Conservation (phyloP, 2,797 vertebrate genomes). For the Channallabes apus region DNA sequence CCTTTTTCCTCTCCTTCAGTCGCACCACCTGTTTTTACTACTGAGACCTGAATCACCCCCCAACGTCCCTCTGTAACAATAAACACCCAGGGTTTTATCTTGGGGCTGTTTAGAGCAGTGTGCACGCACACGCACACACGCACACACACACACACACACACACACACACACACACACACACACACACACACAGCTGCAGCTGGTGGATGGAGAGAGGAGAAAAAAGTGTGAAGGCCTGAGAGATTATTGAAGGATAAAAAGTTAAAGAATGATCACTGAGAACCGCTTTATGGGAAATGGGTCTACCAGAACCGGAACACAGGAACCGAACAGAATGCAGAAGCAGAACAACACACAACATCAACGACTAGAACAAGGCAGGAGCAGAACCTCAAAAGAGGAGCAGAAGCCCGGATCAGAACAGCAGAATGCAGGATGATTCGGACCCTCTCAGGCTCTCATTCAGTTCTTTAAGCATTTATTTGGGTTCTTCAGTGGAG, state of each 20-base stretch:
- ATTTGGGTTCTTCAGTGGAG: background rate
- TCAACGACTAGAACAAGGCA: too few relatives aligned
- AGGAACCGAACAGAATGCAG: background rate
- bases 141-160: constrained; percentile 53
- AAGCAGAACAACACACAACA: background rate
- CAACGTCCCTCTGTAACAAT: constrained; percentile 80
- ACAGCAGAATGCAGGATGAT: background rate
- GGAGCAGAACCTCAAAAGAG: background rate
- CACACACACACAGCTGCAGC: constrained; percentile 50
- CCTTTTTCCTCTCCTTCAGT: constrained; percentile 26
- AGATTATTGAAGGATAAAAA: constrained; percentile 40
- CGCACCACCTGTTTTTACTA: constrained; percentile 47
- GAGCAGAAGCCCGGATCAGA: background rate
- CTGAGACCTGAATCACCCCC: constrained; percentile 56
- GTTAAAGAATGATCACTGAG: background rate
- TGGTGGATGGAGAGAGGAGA: constrained; percentile 35
- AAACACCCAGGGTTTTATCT: constrained; percentile 85
- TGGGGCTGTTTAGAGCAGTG: constrained; percentile 79
- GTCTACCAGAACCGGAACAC: background rate
- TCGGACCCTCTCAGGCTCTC: background rate
- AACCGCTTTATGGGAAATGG: background rate
- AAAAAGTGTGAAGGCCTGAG: constrained; percentile 14
- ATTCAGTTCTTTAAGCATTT: background rate
- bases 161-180: constrained; percentile 44
- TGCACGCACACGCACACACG: constrained; percentile 44